Percentiles rank a stretch among this genome's conserved stretches.
Conservation (phyloP, 2,888 invertebrate genomes). For the Monochamus alternatus region DNA sequence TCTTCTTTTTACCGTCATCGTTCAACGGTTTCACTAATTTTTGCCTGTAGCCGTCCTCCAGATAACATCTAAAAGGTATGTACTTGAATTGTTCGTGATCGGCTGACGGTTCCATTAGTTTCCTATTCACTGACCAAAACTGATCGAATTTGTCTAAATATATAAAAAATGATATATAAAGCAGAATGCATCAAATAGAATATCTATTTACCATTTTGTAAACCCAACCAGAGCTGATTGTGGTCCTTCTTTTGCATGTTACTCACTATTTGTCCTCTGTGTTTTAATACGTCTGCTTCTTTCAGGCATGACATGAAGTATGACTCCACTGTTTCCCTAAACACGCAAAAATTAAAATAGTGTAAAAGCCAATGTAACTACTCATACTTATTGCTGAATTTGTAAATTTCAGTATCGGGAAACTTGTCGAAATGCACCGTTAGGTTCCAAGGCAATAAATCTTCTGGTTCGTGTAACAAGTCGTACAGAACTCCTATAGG, state of each 20-base stretch:
- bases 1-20: constrained; percentile 82
- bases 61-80: constrained; percentile 91
- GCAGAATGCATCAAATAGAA: no score
- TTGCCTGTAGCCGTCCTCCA: constrained; percentile 82
- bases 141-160: constrained; percentile 96
- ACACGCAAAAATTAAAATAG: constrained; percentile 56
- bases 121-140: constrained; percentile 97
- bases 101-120: constrained; percentile 91
- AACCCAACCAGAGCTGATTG: constrained; percentile 94
- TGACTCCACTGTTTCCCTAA: constrained; percentile 91
- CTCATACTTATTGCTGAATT: constrained; percentile 86
- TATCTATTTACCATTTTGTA: constrained; percentile 84
- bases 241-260: constrained; percentile 98
- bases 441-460: constrained; percentile 92
- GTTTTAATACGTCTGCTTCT: constrained; percentile 98
- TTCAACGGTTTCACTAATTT: constrained; percentile 84
- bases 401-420: constrained; percentile 91
- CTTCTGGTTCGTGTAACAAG: constrained; percentile 76
- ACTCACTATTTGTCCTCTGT: constrained; percentile 90
- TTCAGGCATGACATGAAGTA: constrained; percentile 96
- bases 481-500: constrained; percentile 96
- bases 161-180: no score
- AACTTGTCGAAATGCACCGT: constrained; percentile 96
- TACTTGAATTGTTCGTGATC: constrained; percentile 89
- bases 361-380: constrained; percentile 10